Percentiles rank a stretch among this genome's conserved stretches.
These are phyloP conservation scores for Penaeus japonicus DNA, from an alignment of 1,140 invertebrate genomes.

Conservation along the genomic window DNA sequence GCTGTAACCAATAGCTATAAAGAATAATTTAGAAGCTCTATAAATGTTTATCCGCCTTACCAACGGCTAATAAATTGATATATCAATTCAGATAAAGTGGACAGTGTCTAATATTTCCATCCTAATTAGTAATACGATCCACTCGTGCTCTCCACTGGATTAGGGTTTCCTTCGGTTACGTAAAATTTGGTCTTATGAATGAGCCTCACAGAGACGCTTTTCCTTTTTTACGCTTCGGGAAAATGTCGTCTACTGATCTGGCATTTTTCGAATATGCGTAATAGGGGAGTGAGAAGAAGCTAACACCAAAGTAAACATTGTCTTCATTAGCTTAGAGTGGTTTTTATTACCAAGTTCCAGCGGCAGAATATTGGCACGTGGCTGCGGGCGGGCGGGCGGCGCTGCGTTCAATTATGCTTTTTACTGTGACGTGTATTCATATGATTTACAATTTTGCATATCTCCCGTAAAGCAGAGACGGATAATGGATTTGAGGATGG, in stretches of 20 bases:
- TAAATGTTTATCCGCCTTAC: conserved; percentile 45
- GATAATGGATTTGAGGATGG: no score
- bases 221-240: conserved; percentile 13
- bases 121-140: conserved; percentile 54
- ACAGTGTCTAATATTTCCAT: conserved; percentile 53
- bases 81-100: conserved; percentile 57
- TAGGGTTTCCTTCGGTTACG: conserved; percentile 20
- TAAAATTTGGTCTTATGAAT: conserved; percentile 52
- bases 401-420: conserved; percentile 43
- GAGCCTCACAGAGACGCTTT: conserved; percentile 38
- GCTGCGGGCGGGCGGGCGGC: not conserved
- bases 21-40: conserved; percentile 55
- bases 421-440: conserved; percentile 33
- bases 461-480: not conserved
- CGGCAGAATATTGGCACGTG: conserved; percentile 45
- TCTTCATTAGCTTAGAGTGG: conserved; percentile 50
- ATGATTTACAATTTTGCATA: conserved; percentile 41
- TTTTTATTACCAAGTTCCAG: conserved; percentile 32
- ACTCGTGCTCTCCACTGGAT: conserved; percentile 44
- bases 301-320: conserved; percentile 55
- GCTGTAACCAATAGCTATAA: conserved; percentile 53
- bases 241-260: conserved; percentile 44
- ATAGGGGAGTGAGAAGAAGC: conserved; percentile 52
- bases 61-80: conserved; percentile 50
- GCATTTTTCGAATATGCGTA: conserved; percentile 49